These are phyloP conservation scores for Campoletis sonorensis DNA, from an alignment of 1,140 invertebrate genomes.

Conservation along the genomic window DNA sequence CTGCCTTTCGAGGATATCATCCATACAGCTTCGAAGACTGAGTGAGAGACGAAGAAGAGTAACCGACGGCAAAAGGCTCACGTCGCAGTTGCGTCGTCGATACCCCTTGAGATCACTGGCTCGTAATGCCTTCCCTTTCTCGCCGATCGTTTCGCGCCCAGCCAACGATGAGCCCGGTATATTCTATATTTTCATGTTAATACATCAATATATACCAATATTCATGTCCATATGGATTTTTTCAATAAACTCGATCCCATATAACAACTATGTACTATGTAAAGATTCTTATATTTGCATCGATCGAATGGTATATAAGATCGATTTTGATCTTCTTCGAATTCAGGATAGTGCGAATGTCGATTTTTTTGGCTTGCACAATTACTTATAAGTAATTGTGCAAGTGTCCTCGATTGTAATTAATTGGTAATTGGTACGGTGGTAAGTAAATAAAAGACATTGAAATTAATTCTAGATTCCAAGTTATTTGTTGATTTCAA, in stretches of 20 bases:
- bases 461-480: too few species aligned
- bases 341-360: constrained; percentile 3
- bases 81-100: constrained; percentile 56
- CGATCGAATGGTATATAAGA: background rate
- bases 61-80: constrained; percentile 49
- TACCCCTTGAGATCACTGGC: constrained; percentile 71
- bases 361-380: background rate
- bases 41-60: background rate
- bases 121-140: constrained; percentile 75
- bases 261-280: background rate
- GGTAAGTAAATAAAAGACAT: too few species aligned
- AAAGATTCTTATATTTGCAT: background rate
- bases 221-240: background rate
- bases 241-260: background rate
- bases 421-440: too few species aligned
- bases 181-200: constrained; percentile 15
- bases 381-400: too few species aligned
- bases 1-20: constrained; percentile 60
- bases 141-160: constrained; percentile 70
- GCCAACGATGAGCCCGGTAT: constrained; percentile 68
- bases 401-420: too few species aligned
- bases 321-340: constrained; percentile 2
- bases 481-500: too few species aligned
- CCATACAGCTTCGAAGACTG: background rate
- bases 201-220: background rate